Evolutionary conservation across 2,888 invertebrate genomes (phyloP).

Genomic region (Parapristionchus giblindavisi): DNA sequence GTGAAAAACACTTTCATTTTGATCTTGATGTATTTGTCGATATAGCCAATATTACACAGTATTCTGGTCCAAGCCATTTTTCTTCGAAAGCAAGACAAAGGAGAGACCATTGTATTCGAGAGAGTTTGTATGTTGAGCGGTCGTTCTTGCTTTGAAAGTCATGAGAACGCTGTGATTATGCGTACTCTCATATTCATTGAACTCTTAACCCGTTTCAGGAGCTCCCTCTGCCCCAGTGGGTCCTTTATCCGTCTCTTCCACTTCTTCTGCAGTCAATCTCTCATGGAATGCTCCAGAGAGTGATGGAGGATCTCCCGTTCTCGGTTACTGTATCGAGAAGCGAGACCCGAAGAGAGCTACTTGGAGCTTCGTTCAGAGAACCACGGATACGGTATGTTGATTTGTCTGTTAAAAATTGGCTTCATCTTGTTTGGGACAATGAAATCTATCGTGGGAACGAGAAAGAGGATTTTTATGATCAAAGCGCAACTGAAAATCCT

Average conservation of each 20-base stretch:
- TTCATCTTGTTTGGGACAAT: slow-evolving; percentile 25
- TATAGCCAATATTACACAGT: no score
- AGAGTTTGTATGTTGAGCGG: no score
- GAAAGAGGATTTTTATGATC: neutral
- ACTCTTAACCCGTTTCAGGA: no score
- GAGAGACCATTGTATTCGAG: no score
- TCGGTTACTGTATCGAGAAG: slow-evolving; percentile 60
- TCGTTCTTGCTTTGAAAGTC: no score
- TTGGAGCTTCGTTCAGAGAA: slow-evolving; percentile 54
- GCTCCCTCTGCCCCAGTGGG: slow-evolving; percentile 54
- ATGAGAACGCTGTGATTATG: no score
- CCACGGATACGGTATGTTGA: slow-evolving; percentile 42
- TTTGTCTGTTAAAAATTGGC: neutral
- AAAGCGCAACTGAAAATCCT: no score
- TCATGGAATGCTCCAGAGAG: slow-evolving; percentile 54
- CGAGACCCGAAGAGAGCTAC: slow-evolving; percentile 49
- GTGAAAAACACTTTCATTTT: no score
- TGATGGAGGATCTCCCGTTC: slow-evolving; percentile 57
- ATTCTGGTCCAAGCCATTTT: no score
- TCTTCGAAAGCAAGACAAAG: no score
- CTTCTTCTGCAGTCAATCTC: slow-evolving; percentile 44
- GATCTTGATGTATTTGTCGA: no score
- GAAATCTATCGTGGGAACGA: neutral
- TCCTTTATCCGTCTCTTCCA: slow-evolving; percentile 48
- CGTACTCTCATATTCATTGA: no score